Evolutionary conservation across 1,140 invertebrate species (phyloP), one percentile per base, ranked within the genome.

Genomic region (Drosophila mojavensis): DNA sequence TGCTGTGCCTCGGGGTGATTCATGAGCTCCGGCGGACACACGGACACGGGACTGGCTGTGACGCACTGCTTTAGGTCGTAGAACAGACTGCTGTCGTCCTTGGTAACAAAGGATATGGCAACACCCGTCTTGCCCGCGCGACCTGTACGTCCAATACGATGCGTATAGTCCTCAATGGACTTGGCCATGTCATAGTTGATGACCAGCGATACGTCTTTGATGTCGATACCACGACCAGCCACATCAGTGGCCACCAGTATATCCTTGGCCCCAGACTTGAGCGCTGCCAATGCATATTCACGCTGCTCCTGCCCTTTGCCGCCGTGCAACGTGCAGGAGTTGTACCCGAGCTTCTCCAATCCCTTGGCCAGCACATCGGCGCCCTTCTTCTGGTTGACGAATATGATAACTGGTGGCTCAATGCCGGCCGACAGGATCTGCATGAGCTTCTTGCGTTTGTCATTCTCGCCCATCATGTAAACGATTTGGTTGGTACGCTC

Each of bases 131-230:
- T 99, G 39, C 99, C 99, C 13, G 99, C 99, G 93, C 99, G 97
- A 90, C 99, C 99, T 0, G 99, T 99, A 94, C 99, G 95, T 92
- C 99, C 99, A 92, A 99, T 99, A 95, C 99, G 96, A 96, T 99
- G 99, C 0, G 98, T 99, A 88, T 99, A 99, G 94, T 99, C 98
- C 95, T 99, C 98, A 91, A 99, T 99, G 56, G 96, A 96, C 93
- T 99, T 99, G 0, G 98, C 98, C 99, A 99, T 99, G 92, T 99
- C 99, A 81, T 99, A 99, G 93, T 99, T 99, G 78, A 99, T 98
- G 69, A 99, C 98, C 93, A 99, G 95, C 1, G 98, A 98, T 0
- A 99, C 99, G 93, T 99, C 98, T 92, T 99, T 99, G 85, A 99
- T 99, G 91, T 99, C 99, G 76, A 99, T 99, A 98, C 99, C 99